phyloP scores from a whole-genome alignment of 2,797 vertebrate species.

The Ambastaia sidthimunki region DNA sequence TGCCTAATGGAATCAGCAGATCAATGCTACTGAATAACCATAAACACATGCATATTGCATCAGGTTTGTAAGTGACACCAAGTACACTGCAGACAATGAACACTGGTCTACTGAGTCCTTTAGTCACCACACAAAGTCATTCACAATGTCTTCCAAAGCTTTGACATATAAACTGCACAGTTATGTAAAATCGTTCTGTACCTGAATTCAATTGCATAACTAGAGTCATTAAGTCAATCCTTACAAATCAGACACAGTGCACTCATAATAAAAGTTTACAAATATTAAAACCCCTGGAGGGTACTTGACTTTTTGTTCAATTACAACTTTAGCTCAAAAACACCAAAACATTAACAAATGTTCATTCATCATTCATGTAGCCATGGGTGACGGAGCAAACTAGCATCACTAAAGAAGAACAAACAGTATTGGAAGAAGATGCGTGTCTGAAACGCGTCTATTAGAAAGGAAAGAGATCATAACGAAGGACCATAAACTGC shows the following conservation, averaged over 20 bases:
- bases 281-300: conserved; percentile 1
- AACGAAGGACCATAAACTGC: not conserved
- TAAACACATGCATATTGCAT: conserved; percentile 11
- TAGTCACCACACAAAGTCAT: not conserved
- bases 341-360: not conserved
- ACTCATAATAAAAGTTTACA: not conserved
- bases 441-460: not conserved
- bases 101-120: not conserved
- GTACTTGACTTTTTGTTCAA: not conserved
- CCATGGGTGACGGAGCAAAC: not conserved
- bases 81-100: not conserved
- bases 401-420: not conserved
- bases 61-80: conserved; percentile 1
- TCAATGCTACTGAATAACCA: not conserved
- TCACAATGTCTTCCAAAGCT: not conserved
- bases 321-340: not conserved
- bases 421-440: not conserved
- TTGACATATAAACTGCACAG: conserved; percentile 3
- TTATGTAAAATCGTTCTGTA: not conserved
- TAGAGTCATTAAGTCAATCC: not conserved
- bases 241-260: not conserved
- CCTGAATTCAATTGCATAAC: not conserved
- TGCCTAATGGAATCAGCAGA: conserved; percentile 2
- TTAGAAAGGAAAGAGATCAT: not conserved
- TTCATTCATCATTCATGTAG: not conserved